A percentile compares a stretch with the other conserved stretches of the same genome.
These are phyloP conservation scores for Chaetogeoica ovagalla DNA, from an alignment of 2,888 invertebrate species.

Conservation along the genomic window DNA sequence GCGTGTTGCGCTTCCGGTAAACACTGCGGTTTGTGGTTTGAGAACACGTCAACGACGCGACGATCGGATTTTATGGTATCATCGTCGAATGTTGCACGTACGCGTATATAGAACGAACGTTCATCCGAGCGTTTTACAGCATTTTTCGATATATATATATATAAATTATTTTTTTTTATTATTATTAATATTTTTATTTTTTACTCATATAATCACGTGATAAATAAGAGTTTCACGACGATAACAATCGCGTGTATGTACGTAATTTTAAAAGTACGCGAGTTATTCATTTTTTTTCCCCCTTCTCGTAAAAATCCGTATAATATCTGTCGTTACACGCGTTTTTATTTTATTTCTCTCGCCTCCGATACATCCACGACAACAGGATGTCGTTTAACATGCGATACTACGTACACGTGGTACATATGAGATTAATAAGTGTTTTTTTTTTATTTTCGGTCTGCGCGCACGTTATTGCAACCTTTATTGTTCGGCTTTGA, in stretches of 20 bases:
- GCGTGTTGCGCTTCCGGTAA: conserved; percentile 9
- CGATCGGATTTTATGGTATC: background rate
- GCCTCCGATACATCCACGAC: background rate
- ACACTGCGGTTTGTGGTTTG: background rate
- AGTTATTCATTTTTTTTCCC: background rate
- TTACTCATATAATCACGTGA: background rate
- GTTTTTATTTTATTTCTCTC: no score
- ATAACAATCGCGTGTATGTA: background rate
- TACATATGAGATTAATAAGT: conserved; percentile 11
- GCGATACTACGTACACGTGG: background rate
- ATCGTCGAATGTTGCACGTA: background rate
- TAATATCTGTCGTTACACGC: no score
- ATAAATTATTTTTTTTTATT: no score
- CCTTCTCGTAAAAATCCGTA: no score
- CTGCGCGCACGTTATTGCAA: background rate
- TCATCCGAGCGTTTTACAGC: no score
- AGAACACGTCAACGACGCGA: conserved; percentile 16
- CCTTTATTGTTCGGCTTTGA: conserved; percentile 4
- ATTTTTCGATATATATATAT: no score
- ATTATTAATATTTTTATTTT: no score
- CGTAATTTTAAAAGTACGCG: no score
- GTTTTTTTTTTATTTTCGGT: background rate
- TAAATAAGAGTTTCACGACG: background rate
- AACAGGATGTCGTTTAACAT: conserved; percentile 13
- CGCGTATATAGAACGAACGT: background rate